Evolutionary conservation across 2,113 vertebrate genomes (phyloP).

Genomic region (Grantiella picta): DNA sequence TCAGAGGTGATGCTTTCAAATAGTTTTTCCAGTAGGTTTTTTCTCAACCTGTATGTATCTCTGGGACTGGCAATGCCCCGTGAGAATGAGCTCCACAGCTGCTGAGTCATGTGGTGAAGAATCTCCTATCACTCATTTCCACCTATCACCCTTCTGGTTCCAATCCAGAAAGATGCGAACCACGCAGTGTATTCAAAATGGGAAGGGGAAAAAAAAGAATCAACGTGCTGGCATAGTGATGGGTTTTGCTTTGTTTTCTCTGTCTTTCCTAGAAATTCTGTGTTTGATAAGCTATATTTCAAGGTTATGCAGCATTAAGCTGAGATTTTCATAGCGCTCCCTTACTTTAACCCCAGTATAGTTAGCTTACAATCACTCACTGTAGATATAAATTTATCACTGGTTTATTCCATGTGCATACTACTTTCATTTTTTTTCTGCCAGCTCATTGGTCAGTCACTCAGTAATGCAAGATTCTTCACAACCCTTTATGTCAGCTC

Average conservation of each 20-base stretch:
- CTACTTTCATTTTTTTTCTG: neutral
- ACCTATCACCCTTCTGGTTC: neutral
- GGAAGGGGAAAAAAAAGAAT: neutral
- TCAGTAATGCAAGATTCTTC: neutral
- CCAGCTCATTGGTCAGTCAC: neutral
- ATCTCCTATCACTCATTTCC: neutral
- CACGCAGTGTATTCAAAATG: neutral
- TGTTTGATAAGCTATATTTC: neutral
- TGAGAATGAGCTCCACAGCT: neutral
- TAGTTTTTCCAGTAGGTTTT: neutral
- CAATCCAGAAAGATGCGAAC: neutral
- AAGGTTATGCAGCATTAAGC: neutral
- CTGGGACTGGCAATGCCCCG: neutral
- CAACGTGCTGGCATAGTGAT: neutral
- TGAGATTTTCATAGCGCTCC: neutral
- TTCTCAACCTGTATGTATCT: neutral
- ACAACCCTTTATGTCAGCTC: neutral
- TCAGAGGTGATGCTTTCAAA: neutral
- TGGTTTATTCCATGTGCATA: neutral
- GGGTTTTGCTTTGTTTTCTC: neutral
- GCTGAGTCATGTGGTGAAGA: neutral
- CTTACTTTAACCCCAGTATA: neutral
- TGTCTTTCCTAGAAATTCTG: neutral
- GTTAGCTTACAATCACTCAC: neutral
- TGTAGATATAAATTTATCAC: neutral